These are phyloP conservation scores for Drosophila saltans DNA, from an alignment of 1,140 invertebrate species.

Conservation along the genomic window DNA sequence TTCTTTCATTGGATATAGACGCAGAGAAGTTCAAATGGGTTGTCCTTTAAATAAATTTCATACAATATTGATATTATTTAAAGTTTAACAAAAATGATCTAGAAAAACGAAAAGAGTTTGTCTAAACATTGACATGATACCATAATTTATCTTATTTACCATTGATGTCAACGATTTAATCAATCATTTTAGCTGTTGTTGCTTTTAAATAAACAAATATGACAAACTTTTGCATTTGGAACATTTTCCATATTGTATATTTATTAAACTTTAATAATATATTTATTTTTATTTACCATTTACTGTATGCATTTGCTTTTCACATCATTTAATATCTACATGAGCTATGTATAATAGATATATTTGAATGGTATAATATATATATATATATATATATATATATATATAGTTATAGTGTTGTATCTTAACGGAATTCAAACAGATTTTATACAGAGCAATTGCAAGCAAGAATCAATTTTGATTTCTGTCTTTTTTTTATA, in stretches of 20 bases:
- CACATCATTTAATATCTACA: slow-evolving; percentile 64
- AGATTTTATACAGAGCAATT: slow-evolving; percentile 5
- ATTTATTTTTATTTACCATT: slow-evolving; percentile 49
- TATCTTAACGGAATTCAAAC: slow-evolving; percentile 8
- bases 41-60: no score
- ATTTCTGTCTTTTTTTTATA: slow-evolving; percentile 4
- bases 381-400: slow-evolving; percentile 28
- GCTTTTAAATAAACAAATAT: not conserved
- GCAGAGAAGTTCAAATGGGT: no score
- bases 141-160: no score
- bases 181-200: no score
- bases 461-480: slow-evolving; percentile 1
- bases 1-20: slow-evolving; percentile 22
- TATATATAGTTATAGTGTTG: slow-evolving; percentile 21
- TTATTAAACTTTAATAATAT: slow-evolving; percentile 50
- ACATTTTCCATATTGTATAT: slow-evolving; percentile 47
- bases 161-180: no score
- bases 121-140: no score
- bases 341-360: slow-evolving; percentile 27
- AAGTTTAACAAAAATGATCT: no score
- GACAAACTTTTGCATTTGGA: not conserved
- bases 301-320: slow-evolving; percentile 56
- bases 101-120: no score
- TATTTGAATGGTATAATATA: slow-evolving; percentile 18
- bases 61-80: no score